These are phyloP conservation scores for Myotis brandtii DNA, from an alignment of 2,113 vertebrate genomes.

Conservation along the genomic window DNA sequence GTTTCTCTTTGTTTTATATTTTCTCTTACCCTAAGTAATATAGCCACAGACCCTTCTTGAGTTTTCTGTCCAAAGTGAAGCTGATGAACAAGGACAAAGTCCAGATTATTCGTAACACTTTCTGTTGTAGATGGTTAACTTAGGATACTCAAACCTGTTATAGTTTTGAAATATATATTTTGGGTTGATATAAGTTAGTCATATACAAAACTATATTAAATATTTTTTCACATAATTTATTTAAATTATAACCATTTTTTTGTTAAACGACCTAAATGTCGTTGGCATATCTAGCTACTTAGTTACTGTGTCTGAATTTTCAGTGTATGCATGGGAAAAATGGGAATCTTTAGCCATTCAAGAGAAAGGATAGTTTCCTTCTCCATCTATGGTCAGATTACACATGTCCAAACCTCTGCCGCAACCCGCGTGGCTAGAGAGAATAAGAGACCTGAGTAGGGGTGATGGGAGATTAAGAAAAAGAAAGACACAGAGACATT, in stretches of 20 bases:
- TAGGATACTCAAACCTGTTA: neutral
- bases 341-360: neutral
- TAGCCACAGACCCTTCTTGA: neutral
- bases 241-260: neutral
- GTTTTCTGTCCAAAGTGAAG: neutral
- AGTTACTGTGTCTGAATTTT: slow-evolving; percentile 44
- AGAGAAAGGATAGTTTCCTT: neutral
- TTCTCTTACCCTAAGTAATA: neutral
- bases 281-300: neutral
- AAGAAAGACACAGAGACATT: too few species aligned
- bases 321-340: neutral
- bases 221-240: neutral
- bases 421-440: too few species aligned
- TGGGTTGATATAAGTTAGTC: neutral
- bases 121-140: neutral
- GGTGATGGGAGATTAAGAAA: too few species aligned
- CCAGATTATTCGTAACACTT: neutral
- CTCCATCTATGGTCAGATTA: neutral
- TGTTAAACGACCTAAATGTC: neutral
- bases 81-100: neutral
- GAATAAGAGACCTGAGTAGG: too few species aligned
- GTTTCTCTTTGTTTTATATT: slow-evolving; percentile 11
- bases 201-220: slow-evolving; percentile 5
- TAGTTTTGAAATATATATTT: neutral
- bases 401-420: neutral